These are phyloP conservation scores for Trematocara nigrifrons DNA, from an alignment of 2,113 vertebrate species.

Conservation along the genomic window DNA sequence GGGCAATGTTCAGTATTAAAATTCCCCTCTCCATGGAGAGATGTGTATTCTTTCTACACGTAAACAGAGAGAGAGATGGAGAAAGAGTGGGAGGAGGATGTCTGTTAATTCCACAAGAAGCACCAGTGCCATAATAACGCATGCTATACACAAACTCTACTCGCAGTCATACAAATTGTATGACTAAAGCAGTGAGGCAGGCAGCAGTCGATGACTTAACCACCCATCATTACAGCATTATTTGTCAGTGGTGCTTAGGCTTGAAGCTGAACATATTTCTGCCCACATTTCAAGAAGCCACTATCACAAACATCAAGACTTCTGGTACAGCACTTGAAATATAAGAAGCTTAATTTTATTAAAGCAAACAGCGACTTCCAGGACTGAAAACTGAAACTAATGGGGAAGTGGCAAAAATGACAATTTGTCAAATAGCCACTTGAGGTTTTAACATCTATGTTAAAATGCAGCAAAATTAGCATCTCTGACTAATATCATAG, in stretches of 20 bases:
- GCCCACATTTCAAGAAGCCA: neutral
- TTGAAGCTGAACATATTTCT: neutral
- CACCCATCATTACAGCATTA: neutral
- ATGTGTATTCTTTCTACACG: neutral
- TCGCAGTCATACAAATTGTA: neutral
- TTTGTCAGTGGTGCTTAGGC: constrained; percentile 1
- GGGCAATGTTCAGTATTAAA: neutral
- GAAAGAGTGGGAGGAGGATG: neutral
- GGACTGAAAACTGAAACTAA: neutral
- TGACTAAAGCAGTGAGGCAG: neutral
- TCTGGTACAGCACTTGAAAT: neutral
- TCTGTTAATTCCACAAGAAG: neutral
- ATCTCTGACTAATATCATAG: neutral
- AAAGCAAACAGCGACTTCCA: neutral
- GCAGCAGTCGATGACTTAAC: constrained; percentile 5
- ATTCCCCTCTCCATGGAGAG: neutral
- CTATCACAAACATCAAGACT: neutral
- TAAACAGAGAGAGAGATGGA: neutral
- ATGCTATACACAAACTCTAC: neutral
- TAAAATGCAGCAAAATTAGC: neutral
- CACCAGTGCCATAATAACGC: neutral
- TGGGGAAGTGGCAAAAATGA: neutral
- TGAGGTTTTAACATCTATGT: neutral
- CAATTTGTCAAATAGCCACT: neutral
- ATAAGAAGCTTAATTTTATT: neutral